Base-by-base conservation (phyloP, 2,113 vertebrate species). In the Pavo muticus region DNA sequence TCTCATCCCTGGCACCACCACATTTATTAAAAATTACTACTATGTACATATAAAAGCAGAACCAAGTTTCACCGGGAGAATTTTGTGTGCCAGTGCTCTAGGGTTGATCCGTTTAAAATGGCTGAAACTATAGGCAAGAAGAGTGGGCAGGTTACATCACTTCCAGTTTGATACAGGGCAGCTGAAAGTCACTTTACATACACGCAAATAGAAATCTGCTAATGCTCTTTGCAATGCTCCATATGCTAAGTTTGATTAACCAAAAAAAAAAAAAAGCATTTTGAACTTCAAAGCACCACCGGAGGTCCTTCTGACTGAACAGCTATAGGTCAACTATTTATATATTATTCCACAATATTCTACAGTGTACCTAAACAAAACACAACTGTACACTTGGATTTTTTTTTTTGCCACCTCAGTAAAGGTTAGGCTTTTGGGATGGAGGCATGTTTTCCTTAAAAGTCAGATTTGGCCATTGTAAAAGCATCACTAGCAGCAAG, bases 281-380 rank as follows among this genome's bases (percentile, higher is more conserved):
- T 90, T 92, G 84, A 96, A 95, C 64, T 96, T 95, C 59, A 90
- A 97, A 97, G 94, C 91, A 97, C 96, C 97, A 80, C 71, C 23
- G 21, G 88, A 94, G 75, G 87, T 95, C 59, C 80, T 93, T 95
- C 92, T 77, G 54, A 91, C 56, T 77, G 69, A 92, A 98, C 80
- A 91, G 73, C 75, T 96, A 94, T 64, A 96, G 25, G n/a, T 92
- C 94, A 94, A 95, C 96, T 98, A 98, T 97, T 98, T 99, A 97
- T 99, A 99, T 97, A 99, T 98, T 98, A 98, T 98, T 98, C 98
- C 98, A 99, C 98, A 93, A 97, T 99, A 98, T 98, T 98, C 99
- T 99, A 99, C 97, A 98, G 98, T 98, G 98, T 98, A 98, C 98
- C 97, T 98, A 98, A 92, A 96, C 95, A 97, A 95, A 97, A 97